These are phyloP conservation scores for Agrochola lota DNA, from an alignment of 2,888 invertebrate genomes.

Conservation along the genomic window DNA sequence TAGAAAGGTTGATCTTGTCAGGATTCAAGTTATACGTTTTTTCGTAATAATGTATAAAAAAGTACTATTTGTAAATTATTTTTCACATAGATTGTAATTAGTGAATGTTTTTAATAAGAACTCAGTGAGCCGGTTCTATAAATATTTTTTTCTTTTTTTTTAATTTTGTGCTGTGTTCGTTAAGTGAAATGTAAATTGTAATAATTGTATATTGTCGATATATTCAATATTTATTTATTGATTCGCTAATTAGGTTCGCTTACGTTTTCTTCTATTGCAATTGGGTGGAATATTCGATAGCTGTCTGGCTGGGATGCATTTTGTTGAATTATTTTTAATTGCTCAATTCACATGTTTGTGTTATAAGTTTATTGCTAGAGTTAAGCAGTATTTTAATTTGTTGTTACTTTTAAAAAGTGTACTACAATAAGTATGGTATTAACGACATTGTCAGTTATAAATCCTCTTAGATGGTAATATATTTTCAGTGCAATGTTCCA, in stretches of 20 bases:
- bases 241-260: constrained; percentile 87
- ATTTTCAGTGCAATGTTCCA: constrained; percentile 64
- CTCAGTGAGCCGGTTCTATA: constrained; percentile 86
- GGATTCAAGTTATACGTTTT: constrained; percentile 89
- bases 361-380: constrained; percentile 83
- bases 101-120: constrained; percentile 85
- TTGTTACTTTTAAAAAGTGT: constrained; percentile 68
- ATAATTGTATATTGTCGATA: constrained; percentile 90
- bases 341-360: constrained; percentile 86
- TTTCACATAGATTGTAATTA: constrained; percentile 87
- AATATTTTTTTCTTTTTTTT: constrained; percentile 77
- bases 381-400: constrained; percentile 78
- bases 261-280: constrained; percentile 76
- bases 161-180: constrained; percentile 90
- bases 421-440: constrained; percentile 50
- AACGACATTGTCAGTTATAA: constrained; percentile 39
- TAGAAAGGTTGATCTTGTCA: constrained; percentile 81
- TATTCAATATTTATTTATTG: constrained; percentile 90
- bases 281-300: constrained; percentile 79
- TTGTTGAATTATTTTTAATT: constrained; percentile 78
- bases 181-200: constrained; percentile 89
- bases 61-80: constrained; percentile 87
- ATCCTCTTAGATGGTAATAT: constrained; percentile 59
- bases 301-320: constrained; percentile 88
- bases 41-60: constrained; percentile 85